Conservation (phyloP, 2,888 invertebrate genomes). For the Seira musarum region DNA sequence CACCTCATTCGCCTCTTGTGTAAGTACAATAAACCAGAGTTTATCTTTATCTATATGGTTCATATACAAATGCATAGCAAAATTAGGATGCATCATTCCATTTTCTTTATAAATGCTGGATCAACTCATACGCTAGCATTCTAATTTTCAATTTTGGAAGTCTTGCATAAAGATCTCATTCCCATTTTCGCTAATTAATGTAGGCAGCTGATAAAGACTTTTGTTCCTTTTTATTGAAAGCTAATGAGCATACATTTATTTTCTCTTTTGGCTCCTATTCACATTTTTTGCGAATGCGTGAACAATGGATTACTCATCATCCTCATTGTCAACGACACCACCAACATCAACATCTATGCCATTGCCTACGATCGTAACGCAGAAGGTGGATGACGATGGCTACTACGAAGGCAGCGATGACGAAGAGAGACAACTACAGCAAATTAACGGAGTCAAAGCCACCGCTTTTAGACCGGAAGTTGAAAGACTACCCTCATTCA, state of each 20-base stretch:
- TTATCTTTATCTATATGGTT: too few relatives aligned
- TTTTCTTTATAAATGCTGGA: too few relatives aligned
- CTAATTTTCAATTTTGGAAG: too few relatives aligned
- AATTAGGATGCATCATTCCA: too few relatives aligned
- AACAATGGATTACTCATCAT: conserved; percentile 50
- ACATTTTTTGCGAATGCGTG: not conserved
- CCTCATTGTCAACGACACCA: not conserved
- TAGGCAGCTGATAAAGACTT: too few relatives aligned
- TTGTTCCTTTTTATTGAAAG: too few relatives aligned
- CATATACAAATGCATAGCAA: too few relatives aligned
- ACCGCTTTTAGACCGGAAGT: conserved; percentile 51
- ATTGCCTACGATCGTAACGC: conserved; percentile 26
- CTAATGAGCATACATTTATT: too few relatives aligned
- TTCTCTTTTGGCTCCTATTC: not conserved
- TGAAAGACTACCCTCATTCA: conserved; percentile 57
- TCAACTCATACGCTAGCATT: too few relatives aligned
- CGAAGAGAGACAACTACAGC: conserved; percentile 43
- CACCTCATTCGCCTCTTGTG: conserved; percentile 47
- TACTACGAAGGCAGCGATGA: conserved; percentile 28
- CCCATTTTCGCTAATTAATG: too few relatives aligned
- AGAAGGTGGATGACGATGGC: conserved; percentile 51
- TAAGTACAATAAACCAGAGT: conserved; percentile 23
- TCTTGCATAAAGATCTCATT: too few relatives aligned
- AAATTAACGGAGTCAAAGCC: not conserved
- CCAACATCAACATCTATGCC: not conserved